Evolutionary conservation across 2,113 vertebrate species (phyloP).

Genomic region (Aphyosemion australe): DNA sequence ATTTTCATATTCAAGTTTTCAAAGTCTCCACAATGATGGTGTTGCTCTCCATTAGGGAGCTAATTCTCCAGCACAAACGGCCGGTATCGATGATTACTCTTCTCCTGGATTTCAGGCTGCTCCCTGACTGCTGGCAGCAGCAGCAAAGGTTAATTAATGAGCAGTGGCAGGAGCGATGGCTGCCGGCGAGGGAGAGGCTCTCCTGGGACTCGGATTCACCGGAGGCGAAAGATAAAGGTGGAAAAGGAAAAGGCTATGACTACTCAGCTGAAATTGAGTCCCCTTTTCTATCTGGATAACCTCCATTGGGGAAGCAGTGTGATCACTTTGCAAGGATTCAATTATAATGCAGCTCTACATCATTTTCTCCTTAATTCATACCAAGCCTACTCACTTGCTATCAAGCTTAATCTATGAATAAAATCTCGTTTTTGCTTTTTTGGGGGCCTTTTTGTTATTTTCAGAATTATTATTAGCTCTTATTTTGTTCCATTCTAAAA

Average conservation of each 20-base stretch:
- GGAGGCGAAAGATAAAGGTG: constrained; percentile 55
- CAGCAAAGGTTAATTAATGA: constrained; percentile 77
- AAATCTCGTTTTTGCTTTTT: constrained; percentile 52
- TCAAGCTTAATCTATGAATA: constrained; percentile 44
- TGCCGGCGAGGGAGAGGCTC: constrained; percentile 50
- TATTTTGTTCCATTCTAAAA: constrained; percentile 28
- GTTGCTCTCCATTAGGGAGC: constrained; percentile 40
- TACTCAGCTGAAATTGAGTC: constrained; percentile 65
- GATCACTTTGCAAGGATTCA: constrained; percentile 47
- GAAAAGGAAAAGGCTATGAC: constrained; percentile 46
- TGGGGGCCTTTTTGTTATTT: constrained; percentile 37
- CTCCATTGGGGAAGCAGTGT: constrained; percentile 46
- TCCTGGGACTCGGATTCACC: constrained; percentile 53
- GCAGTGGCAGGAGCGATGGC: constrained; percentile 61
- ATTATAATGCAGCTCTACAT: constrained; percentile 44
- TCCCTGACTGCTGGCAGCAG: constrained; percentile 53
- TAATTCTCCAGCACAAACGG: constrained; percentile 52
- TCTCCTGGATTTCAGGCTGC: constrained; percentile 39
- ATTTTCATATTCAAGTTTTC: constrained; percentile 22
- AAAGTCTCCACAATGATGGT: constrained; percentile 24
- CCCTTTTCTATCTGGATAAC: constrained; percentile 56
- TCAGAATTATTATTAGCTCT: constrained; percentile 13
- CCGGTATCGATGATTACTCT: constrained; percentile 43
- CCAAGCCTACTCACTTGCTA: constrained; percentile 45
- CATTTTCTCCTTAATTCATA: constrained; percentile 39